Percentiles rank a stretch among this genome's conserved stretches.
phyloP scores from a whole-genome alignment of 2,888 invertebrate genomes.

The Galeruca laticollis region DNA sequence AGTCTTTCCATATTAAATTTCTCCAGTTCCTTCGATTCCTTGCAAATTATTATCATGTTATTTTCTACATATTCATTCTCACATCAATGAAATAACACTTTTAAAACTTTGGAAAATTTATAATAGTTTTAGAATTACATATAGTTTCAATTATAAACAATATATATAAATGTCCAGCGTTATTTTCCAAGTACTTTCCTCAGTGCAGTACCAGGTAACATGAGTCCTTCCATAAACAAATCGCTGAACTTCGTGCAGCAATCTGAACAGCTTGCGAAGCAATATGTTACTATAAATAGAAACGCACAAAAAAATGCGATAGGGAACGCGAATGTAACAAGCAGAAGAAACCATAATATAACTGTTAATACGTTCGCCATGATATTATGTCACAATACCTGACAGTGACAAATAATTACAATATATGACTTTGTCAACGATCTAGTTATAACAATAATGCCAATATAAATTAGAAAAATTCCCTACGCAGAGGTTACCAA shows the following conservation, averaged over 20 bases:
- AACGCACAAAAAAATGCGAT: conserved; percentile 1
- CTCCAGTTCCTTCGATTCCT: too few species aligned
- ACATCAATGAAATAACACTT: too few species aligned
- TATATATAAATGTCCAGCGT: neutral
- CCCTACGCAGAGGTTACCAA: too few species aligned
- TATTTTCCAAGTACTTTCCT: conserved; percentile 7
- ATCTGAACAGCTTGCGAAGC: neutral
- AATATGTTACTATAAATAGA: neutral
- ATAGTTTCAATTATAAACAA: too few species aligned
- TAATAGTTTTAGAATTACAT: too few species aligned
- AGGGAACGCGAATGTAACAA: neutral
- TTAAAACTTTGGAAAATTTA: too few species aligned
- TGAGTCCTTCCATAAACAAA: neutral
- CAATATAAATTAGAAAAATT: neutral
- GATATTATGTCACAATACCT: neutral
- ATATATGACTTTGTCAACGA: neutral
- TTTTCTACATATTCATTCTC: too few species aligned
- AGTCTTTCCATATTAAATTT: too few species aligned
- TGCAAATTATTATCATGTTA: too few species aligned
- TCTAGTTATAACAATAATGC: neutral
- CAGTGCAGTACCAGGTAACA: conserved; percentile 15
- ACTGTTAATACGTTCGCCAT: neutral
- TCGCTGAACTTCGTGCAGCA: conserved; percentile 2
- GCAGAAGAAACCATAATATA: conserved; percentile 1
- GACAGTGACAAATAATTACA: neutral